These are phyloP conservation scores for Laspeyria flexula DNA, from an alignment of 2,888 invertebrate species.

Conservation along the genomic window DNA sequence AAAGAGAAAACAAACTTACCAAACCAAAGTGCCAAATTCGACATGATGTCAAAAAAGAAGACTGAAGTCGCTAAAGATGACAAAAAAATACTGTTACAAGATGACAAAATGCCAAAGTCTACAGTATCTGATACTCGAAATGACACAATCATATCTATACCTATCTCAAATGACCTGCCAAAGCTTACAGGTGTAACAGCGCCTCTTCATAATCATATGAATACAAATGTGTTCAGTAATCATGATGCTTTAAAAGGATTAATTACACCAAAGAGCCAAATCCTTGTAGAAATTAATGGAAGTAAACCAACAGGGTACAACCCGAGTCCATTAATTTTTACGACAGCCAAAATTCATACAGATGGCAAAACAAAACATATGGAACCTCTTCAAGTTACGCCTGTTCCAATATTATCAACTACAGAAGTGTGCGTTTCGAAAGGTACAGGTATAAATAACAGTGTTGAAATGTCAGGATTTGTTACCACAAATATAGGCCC, in stretches of 20 bases:
- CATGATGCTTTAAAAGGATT: constrained; percentile 48
- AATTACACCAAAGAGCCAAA: constrained; percentile 58
- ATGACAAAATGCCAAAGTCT: constrained; percentile 44
- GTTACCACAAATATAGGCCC: constrained; percentile 39
- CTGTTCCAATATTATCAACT: constrained; percentile 74
- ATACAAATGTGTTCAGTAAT: constrained; percentile 64
- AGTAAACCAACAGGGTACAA: constrained; percentile 56
- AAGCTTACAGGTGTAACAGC: constrained; percentile 41
- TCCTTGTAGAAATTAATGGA: constrained; percentile 70
- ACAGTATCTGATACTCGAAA: constrained; percentile 30
- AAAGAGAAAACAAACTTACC: constrained; percentile 59
- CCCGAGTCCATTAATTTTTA: constrained; percentile 74
- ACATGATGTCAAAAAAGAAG: constrained; percentile 67
- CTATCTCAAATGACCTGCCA: constrained; percentile 45
- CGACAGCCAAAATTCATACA: constrained; percentile 80
- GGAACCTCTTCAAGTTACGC: constrained; percentile 73
- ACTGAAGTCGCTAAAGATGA: constrained; percentile 63
- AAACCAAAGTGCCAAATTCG: constrained; percentile 75
- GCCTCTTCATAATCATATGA: constrained; percentile 69
- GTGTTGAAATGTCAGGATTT: constrained; percentile 36
- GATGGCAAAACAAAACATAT: constrained; percentile 68
- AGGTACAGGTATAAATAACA: constrained; percentile 38
- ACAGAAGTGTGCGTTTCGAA: constrained; percentile 64
- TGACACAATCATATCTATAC: constrained; percentile 40
- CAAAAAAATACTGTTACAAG: constrained; percentile 52